Conservation (phyloP, 2,888 invertebrate genomes). For the Ommatoiulus sabulosus region DNA sequence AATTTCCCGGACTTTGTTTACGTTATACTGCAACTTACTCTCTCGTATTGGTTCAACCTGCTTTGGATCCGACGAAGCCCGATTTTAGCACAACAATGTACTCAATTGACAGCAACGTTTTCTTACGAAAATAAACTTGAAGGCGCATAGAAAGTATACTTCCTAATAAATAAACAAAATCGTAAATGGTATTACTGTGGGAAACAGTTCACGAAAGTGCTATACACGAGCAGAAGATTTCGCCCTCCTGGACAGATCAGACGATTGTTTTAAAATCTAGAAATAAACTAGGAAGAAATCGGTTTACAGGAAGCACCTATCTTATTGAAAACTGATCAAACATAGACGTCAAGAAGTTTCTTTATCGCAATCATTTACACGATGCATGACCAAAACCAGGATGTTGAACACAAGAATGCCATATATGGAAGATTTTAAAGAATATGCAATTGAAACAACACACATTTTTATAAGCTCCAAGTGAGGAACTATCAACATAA, state of each 20-base stretch:
- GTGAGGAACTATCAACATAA: too few relatives aligned
- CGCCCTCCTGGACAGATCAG: conserved; percentile 3
- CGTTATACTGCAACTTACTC: background rate
- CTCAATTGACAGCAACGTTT: conserved; percentile 39
- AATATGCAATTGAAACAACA: too few relatives aligned
- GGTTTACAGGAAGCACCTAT: background rate
- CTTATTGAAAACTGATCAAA: background rate
- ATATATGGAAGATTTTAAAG: too few relatives aligned
- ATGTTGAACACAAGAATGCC: too few relatives aligned
- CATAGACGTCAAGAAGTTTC: too few relatives aligned
- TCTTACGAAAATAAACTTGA: conserved; percentile 16
- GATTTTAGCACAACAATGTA: conserved; percentile 26
- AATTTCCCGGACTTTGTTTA: conserved; percentile 45
- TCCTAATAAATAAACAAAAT: conserved; percentile 34
- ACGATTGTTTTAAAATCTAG: background rate
- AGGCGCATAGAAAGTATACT: conserved; percentile 23
- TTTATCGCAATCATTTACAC: too few relatives aligned
- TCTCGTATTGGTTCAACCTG: conserved; percentile 9
- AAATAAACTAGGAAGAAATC: background rate
- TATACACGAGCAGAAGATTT: background rate
- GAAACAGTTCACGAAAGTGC: background rate
- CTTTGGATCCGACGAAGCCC: conserved; percentile 4
- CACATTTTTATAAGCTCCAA: too few relatives aligned
- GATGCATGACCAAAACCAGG: too few relatives aligned
- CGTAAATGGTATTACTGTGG: background rate